Base-by-base conservation (phyloP, 2,888 invertebrate species). In the Thymelicus acteon region DNA sequence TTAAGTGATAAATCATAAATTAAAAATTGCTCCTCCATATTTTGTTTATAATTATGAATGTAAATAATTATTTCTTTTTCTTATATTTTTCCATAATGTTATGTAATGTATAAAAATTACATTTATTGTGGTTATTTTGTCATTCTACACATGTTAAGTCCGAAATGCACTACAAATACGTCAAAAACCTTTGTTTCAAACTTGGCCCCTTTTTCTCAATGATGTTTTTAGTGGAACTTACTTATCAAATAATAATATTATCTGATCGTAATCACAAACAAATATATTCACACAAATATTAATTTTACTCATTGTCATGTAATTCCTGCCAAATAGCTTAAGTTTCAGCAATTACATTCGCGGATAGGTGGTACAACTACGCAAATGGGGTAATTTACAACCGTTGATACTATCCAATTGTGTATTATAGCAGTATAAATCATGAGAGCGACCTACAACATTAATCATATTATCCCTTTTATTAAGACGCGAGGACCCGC, bases 401-500 rank as follows among this genome's bases (percentile, higher is more conserved):
- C 60, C 44, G 70, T 71, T 60, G 65, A 65, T 71, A 60, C 44
- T 65, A 60, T 65, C 65, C 65, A 37, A 65, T 60, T 60, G 65
- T 65, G 47, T 65, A 71, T 65, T 65, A 71, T 47, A 60, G 60
- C 54, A 19, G 52, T 65, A 71, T 66, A 71, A 71, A 71, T 71
- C 70, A 66, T 52, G 47, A 54, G n/a, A 54, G 60, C 60, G 37
- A 65, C 72, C 76, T 75, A 74, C 74, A 75, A 75, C 83, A 87
- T 90, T 85, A 84, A 89, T 89, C 87, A 88, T 82, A 78, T 78
- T 77, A 81, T 86, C 88, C 89, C 90, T 83, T 87, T 84, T 90
- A 91, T 91, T 90, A 91, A 91, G 90, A 88, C 85, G 86, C 81
- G 80, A 82, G 82, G 85, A 90, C 91, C 89, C 89, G 87, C 83